Conservation (phyloP, 2,797 vertebrate genomes). For the Ceryle rudis region DNA sequence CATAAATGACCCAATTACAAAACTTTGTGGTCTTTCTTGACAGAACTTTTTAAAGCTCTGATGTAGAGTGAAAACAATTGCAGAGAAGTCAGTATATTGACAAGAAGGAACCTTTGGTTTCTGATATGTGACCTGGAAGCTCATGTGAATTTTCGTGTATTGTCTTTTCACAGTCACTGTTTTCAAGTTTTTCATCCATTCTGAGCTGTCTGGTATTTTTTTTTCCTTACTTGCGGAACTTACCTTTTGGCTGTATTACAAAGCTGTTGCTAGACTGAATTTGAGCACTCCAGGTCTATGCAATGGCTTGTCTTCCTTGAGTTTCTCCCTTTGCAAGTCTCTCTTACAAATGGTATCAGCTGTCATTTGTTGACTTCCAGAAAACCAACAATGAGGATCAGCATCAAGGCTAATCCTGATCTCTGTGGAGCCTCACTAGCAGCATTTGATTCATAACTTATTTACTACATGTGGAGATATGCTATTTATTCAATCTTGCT, state of each 20-base stretch:
- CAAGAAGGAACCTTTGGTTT: not conserved
- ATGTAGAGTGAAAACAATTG: not conserved
- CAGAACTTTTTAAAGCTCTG: not conserved
- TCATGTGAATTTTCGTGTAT: not conserved
- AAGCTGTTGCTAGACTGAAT: not conserved
- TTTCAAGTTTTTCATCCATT: not conserved
- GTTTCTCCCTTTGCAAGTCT: not conserved
- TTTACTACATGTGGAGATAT: not conserved
- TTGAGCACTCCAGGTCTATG: not conserved
- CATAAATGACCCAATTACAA: not conserved
- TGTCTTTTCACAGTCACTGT: not conserved
- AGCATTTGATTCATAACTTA: not conserved
- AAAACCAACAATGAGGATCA: slow-evolving; percentile 6
- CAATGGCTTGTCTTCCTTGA: not conserved
- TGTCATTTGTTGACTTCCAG: slow-evolving; percentile 7
- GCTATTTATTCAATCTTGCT: not conserved
- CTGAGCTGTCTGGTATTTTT: not conserved
- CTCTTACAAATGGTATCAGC: not conserved
- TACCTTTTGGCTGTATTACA: not conserved
- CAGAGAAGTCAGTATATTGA: not conserved
- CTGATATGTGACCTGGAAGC: not conserved
- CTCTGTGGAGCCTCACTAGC: not conserved
- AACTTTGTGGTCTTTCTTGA: not conserved
- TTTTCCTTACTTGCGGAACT: not conserved
- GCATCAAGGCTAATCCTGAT: slow-evolving; percentile 9